Percentiles rank a stretch among this genome's conserved stretches.
Evolutionary conservation across 2,113 vertebrate genomes (phyloP).

Genomic region (Lepus americanus): DNA sequence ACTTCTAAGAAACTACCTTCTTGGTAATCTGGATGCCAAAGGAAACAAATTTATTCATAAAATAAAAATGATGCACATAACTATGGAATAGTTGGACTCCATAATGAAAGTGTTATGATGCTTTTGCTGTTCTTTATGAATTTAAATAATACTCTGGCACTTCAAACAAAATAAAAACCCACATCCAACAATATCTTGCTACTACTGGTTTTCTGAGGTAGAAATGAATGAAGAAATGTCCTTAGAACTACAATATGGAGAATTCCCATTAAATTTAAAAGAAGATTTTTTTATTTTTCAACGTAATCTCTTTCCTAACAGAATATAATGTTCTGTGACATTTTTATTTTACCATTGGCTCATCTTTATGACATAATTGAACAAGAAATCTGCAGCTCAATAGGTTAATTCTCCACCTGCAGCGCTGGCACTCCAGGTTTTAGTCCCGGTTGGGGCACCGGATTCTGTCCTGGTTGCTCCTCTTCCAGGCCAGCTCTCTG

Average conservation of each 20-base stretch:
- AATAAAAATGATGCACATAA: not conserved
- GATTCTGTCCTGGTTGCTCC: no score
- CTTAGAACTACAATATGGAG: not conserved
- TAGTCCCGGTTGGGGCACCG: no score
- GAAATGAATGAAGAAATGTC: not conserved
- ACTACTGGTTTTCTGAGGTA: not conserved
- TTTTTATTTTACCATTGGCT: not conserved
- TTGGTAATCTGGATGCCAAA: not conserved
- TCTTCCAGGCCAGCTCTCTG: no score
- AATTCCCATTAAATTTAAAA: not conserved
- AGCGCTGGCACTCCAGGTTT: no score
- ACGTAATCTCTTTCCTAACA: not conserved
- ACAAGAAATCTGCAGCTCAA: not conserved
- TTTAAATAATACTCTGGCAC: not conserved
- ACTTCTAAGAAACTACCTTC: not conserved
- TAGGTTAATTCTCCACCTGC: no score
- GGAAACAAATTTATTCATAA: not conserved
- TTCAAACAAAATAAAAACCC: not conserved
- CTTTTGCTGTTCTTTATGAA: not conserved
- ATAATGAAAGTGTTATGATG: no score
- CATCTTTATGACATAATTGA: not conserved
- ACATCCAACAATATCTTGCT: not conserved
- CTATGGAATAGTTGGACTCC: not conserved
- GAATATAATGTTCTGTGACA: not conserved
- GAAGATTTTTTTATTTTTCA: not conserved